Evolutionary conservation across 2,113 vertebrate genomes (phyloP), one percentile per base, ranked within the genome.

Genomic region (Oryctolagus cuniculus): DNA sequence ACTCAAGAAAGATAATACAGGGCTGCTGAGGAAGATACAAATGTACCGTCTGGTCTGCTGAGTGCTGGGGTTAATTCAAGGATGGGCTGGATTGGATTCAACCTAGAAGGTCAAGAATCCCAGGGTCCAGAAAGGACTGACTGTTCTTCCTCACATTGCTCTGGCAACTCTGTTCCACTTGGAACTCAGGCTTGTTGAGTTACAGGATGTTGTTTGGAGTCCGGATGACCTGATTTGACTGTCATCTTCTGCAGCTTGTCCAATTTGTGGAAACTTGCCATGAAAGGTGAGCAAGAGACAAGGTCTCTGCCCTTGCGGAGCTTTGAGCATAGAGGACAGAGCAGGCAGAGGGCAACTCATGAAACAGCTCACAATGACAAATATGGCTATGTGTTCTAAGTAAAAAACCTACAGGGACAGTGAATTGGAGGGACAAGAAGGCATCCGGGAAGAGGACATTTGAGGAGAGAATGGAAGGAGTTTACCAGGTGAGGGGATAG

Each of bases 1-100:
- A 44, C 49, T 87, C 92, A 87, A 90, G 69, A 87, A 90, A 78
- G 82, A 25, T 25, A 67, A 17, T 27, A 66, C 53, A 83, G 77
- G 36, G 63, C 13, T 79, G 72, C 55, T 24, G 36, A 78, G 31
- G 69, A 78, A 27, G 6, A 27, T 70, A 51, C 22, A 27, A 34
- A 12, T 58, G 24, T 7, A 15, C 72, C 1, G 75, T 22, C n/a
- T 22, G 10, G 7, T 15, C 80, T 89, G 58, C 22, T 36, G 55
- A 73, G 49, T 44, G 36, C 70, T 1, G 1, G 55, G 11, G 38
- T 69, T 86, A 4, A 36, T 55, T 25, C 61, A n/a, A 89, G 25
- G 25, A 34, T 51, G 53, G 38, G 5, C 22, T 44, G 55, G 10
- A 15, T 29, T n/a, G 51, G 19, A 58, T n/a, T 75, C 51, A 80